Conservation (phyloP, 2,113 vertebrate species). For the Sphaerodactylus townsendi region DNA sequence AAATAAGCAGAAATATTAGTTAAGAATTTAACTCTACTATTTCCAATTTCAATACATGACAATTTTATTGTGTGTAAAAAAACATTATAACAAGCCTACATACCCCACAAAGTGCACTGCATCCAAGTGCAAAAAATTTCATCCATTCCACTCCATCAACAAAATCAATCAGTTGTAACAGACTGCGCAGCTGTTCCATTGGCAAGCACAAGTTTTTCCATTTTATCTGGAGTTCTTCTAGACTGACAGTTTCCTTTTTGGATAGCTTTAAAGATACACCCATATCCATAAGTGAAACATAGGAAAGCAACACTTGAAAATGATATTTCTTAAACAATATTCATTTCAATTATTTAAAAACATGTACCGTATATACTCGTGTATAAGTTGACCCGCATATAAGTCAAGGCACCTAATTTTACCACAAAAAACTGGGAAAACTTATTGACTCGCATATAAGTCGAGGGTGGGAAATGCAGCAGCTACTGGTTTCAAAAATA, state of each 20-base stretch:
- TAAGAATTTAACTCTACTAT: no score
- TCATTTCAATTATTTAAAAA: background rate
- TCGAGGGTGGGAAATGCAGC: no score
- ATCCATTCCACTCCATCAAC: constrained; percentile 76
- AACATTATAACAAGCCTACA: constrained; percentile 39
- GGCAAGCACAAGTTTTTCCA: constrained; percentile 84
- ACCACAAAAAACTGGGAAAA: no score
- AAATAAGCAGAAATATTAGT: no score
- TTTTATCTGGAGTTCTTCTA: constrained; percentile 71
- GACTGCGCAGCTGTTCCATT: constrained; percentile 68
- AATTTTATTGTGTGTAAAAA: background rate
- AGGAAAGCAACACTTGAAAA: background rate
- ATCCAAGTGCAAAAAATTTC: constrained; percentile 84
- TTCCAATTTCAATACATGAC: background rate
- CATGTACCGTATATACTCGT: no score
- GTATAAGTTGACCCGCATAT: no score
- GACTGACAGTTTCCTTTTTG: constrained; percentile 50
- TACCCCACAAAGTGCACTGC: constrained; percentile 84
- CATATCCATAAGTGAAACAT: background rate
- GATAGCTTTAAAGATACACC: constrained; percentile 60
- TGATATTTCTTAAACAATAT: background rate
- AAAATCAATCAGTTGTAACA: constrained; percentile 77
- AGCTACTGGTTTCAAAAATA: no score
- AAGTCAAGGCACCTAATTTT: no score
- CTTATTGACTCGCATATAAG: no score